phyloP scores from a whole-genome alignment of 1,140 invertebrate species.

The Listronotus bonariensis region DNA sequence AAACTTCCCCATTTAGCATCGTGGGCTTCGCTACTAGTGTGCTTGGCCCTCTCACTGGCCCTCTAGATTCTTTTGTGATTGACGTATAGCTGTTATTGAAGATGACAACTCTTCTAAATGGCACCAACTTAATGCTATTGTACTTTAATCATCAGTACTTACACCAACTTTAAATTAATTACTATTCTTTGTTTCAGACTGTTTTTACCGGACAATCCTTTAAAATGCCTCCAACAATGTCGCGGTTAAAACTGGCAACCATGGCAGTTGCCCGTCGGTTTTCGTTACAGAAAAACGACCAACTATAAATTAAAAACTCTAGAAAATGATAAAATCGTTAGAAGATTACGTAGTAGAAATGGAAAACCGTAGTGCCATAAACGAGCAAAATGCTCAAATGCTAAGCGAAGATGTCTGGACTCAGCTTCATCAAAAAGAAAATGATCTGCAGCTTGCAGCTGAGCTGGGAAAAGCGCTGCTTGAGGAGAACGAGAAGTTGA shows the following conservation, averaged over 20 bases:
- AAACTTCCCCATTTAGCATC: too few relatives aligned
- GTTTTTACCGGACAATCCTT: neutral
- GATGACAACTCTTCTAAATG: too few relatives aligned
- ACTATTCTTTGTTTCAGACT: conserved; percentile 5
- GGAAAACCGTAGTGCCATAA: conserved; percentile 54
- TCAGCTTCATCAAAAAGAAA: conserved; percentile 89
- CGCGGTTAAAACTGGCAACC: neutral
- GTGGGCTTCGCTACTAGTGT: too few relatives aligned
- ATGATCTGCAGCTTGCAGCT: conserved; percentile 89
- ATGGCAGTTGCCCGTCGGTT: too few relatives aligned
- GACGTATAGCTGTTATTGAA: too few relatives aligned
- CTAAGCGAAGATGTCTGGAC: conserved; percentile 74
- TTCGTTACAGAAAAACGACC: too few relatives aligned
- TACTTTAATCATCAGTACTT: too few relatives aligned
- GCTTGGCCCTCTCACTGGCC: too few relatives aligned
- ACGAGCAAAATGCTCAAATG: conserved; percentile 47
- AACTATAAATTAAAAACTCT: neutral
- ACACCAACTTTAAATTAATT: too few relatives aligned
- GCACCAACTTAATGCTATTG: too few relatives aligned
- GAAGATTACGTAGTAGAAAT: conserved; percentile 55
- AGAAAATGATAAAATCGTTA: conserved; percentile 47
- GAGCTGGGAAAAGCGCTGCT: conserved; percentile 93
- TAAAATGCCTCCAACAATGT: conserved; percentile 11
- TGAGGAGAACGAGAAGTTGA: conserved; percentile 92
- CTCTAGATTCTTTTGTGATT: too few relatives aligned